phyloP scores from a whole-genome alignment of 2,113 vertebrate genomes.

The Arvicanthis niloticus region DNA sequence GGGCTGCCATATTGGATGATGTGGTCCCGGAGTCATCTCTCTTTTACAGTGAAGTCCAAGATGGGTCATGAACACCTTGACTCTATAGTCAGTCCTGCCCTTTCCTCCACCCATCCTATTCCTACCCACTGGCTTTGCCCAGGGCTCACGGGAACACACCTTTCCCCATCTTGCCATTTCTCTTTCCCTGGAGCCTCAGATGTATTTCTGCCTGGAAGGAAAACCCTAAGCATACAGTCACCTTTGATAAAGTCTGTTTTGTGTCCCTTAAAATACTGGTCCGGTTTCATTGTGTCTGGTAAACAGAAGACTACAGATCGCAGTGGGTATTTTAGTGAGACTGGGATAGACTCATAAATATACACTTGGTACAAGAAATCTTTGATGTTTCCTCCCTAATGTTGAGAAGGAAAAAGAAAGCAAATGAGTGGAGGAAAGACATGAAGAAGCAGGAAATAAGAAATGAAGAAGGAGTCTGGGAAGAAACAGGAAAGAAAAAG shows the following conservation, averaged over 20 bases:
- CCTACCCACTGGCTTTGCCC: not conserved
- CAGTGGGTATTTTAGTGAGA: not conserved
- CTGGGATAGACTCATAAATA: not conserved
- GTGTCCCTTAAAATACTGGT: not conserved
- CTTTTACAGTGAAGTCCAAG: not conserved
- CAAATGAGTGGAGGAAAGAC: not conserved
- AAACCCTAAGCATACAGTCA: not conserved
- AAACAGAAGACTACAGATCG: not conserved
- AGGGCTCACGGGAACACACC: not conserved
- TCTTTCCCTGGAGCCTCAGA: slow-evolving; percentile 9
- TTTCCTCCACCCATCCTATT: not conserved
- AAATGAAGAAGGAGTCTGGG: not conserved
- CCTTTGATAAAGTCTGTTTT: not conserved
- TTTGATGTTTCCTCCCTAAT: too few relatives aligned
- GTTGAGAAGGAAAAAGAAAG: not conserved
- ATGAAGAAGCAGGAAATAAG: not conserved
- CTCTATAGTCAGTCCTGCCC: not conserved
- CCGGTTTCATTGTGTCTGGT: not conserved
- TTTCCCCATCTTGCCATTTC: not conserved
- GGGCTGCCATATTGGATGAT: not conserved
- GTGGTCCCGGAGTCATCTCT: not conserved
- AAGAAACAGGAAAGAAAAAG: too few relatives aligned
- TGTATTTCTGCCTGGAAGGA: not conserved
- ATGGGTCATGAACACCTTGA: not conserved
- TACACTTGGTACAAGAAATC: not conserved